A percentile compares a stretch with the other conserved stretches of the same genome.
Conservation (phyloP, 2,888 invertebrate genomes). For the Euplexia lucipara region DNA sequence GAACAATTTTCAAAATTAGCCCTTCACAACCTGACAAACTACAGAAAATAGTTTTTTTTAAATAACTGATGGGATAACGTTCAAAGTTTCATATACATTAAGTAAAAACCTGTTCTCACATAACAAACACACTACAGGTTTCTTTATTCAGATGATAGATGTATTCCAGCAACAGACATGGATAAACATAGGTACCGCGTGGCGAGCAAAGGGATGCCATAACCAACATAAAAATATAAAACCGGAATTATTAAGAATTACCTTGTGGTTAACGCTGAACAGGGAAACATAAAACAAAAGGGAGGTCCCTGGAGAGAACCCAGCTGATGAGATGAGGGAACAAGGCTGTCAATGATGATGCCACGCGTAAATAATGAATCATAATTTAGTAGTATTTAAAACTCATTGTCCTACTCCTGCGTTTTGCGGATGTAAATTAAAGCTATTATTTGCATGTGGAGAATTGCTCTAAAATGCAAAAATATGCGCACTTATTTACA, state of each 20-base stretch:
- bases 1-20: too few species aligned
- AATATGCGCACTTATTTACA: conserved; percentile 41
- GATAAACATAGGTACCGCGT: neutral
- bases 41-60: too few species aligned
- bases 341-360: conserved; percentile 14
- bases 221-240: neutral
- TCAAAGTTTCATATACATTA: too few species aligned
- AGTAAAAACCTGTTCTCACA: too few species aligned
- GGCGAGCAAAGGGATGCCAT: neutral
- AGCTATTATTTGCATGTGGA: conserved; percentile 34
- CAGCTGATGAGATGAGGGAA: neutral
- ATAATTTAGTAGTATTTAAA: conserved; percentile 32
- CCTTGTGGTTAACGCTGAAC: neutral
- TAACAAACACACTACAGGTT: too few species aligned
- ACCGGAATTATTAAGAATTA: neutral
- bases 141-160: too few species aligned
- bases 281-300: conserved; percentile 22
- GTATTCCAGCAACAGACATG: neutral
- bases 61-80: too few species aligned
- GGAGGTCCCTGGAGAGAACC: conserved; percentile 7
- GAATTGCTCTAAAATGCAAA: conserved; percentile 38
- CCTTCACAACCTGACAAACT: too few species aligned
- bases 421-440: conserved; percentile 43
- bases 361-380: conserved; percentile 12
- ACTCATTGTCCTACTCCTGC: conserved; percentile 32